Conservation (phyloP, 2,888 invertebrate genomes). For the Dicycla oo region DNA sequence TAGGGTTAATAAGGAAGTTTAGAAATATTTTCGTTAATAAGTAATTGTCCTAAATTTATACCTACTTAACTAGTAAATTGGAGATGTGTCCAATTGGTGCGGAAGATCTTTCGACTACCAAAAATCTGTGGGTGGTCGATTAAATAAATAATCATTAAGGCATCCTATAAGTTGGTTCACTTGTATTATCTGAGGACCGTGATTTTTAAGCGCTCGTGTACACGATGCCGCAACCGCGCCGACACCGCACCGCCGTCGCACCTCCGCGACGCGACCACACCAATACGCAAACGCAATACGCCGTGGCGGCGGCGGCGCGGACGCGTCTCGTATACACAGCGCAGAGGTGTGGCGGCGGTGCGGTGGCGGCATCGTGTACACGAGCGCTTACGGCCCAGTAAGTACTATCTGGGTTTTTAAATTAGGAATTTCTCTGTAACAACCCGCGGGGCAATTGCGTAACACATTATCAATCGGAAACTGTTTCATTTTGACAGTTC, state of each 20-base stretch:
- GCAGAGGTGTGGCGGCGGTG: too few relatives aligned
- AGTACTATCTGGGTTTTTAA: not conserved
- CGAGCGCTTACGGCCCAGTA: too few relatives aligned
- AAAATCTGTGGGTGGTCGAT: conserved; percentile 4
- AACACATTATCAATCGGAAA: too few relatives aligned
- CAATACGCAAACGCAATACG: too few relatives aligned
- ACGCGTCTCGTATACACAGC: too few relatives aligned
- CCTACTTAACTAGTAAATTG: not conserved
- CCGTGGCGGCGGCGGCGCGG: too few relatives aligned
- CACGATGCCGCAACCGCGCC: too few relatives aligned
- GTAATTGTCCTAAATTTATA: conserved; percentile 1
- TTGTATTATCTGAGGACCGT: not conserved
- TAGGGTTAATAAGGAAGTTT: conserved; percentile 37
- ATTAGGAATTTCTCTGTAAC: not conserved
- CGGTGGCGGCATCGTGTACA: too few relatives aligned
- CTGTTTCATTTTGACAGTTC: too few relatives aligned
- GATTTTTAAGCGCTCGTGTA: too few relatives aligned
- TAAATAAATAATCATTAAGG: not conserved
- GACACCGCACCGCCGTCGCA: too few relatives aligned
- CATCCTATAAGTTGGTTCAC: not conserved
- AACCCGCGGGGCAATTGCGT: not conserved
- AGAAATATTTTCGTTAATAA: conserved; percentile 7
- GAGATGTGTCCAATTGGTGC: conserved; percentile 10
- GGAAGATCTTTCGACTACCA: conserved; percentile 3
- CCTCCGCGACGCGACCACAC: too few relatives aligned